Conservation (phyloP, 2,888 invertebrate species). For the Hyppa rectilinea region DNA sequence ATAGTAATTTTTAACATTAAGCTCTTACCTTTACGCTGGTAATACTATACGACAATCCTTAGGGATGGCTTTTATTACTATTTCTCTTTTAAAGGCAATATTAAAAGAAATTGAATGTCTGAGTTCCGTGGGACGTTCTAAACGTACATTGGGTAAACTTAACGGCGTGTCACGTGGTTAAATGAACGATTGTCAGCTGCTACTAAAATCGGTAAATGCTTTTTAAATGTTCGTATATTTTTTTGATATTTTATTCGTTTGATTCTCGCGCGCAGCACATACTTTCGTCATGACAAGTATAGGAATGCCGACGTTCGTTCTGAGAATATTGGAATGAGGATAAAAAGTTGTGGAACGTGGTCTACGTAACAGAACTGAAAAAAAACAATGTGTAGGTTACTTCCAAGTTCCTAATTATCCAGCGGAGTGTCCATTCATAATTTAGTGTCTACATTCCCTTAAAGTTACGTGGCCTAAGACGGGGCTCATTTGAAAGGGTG, state of each 20-base stretch:
- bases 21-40: constrained; percentile 63
- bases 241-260: constrained; percentile 32
- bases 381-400: constrained; percentile 9
- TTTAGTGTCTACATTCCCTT: constrained; percentile 57
- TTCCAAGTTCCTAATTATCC: constrained; percentile 7
- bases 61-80: constrained; percentile 69
- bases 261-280: constrained; percentile 25
- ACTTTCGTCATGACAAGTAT: constrained; percentile 27
- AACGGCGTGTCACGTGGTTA: constrained; percentile 38
- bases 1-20: constrained; percentile 74
- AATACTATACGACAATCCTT: constrained; percentile 68
- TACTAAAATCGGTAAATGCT: constrained; percentile 46
- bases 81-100: constrained; percentile 71
- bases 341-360: constrained; percentile 10
- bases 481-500: constrained; percentile 66
- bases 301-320: constrained; percentile 30
- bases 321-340: constrained; percentile 40
- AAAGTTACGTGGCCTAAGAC: constrained; percentile 64
- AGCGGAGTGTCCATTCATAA: constrained; percentile 51
- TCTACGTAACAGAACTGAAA: constrained; percentile 9
- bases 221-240: constrained; percentile 37
- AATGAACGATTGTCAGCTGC: constrained; percentile 59
- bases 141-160: constrained; percentile 59
- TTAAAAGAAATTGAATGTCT: constrained; percentile 63
- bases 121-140: constrained; percentile 56